Evolutionary conservation across 2,888 invertebrate species (phyloP).

Genomic region (Polymixis lichenea): DNA sequence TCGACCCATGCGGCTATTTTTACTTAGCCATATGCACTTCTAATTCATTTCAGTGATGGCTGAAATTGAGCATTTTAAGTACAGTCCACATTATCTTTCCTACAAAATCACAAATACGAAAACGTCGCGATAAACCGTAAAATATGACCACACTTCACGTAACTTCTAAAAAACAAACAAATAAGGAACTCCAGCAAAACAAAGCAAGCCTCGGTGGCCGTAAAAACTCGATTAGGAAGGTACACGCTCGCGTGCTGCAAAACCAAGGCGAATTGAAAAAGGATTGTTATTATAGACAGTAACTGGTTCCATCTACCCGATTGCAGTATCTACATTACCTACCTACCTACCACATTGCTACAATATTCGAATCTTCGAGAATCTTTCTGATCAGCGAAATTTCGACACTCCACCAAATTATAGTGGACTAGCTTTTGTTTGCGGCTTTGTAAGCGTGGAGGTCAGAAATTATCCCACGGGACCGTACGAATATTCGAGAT

Average conservation of each 20-base stretch:
- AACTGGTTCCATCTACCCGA: slow-evolving; percentile 49
- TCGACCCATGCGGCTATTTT: too few species aligned
- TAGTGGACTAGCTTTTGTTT: not conserved
- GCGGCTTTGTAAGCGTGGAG: not conserved
- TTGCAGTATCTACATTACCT: slow-evolving; percentile 25
- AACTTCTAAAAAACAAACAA: slow-evolving; percentile 24
- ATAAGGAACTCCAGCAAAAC: slow-evolving; percentile 26
- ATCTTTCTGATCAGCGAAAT: slow-evolving; percentile 39
- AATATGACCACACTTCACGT: slow-evolving; percentile 13
- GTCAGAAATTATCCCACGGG: not conserved
- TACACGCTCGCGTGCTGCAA: slow-evolving; percentile 50
- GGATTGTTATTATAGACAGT: slow-evolving; percentile 64
- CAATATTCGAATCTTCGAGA: slow-evolving; percentile 22
- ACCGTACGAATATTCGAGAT: not conserved
- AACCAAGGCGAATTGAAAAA: slow-evolving; percentile 57
- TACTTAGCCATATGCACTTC: too few species aligned
- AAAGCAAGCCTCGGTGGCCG: slow-evolving; percentile 22
- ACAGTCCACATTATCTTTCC: not conserved
- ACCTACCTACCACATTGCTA: slow-evolving; percentile 20
- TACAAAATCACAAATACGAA: not conserved
- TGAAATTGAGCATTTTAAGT: not conserved
- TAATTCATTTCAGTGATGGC: too few species aligned
- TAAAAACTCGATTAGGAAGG: slow-evolving; percentile 65
- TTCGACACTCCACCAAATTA: slow-evolving; percentile 26
- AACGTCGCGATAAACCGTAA: slow-evolving; percentile 11